phyloP scores from a whole-genome alignment of 2,113 vertebrate genomes.

The Ornithorhynchus anatinus region DNA sequence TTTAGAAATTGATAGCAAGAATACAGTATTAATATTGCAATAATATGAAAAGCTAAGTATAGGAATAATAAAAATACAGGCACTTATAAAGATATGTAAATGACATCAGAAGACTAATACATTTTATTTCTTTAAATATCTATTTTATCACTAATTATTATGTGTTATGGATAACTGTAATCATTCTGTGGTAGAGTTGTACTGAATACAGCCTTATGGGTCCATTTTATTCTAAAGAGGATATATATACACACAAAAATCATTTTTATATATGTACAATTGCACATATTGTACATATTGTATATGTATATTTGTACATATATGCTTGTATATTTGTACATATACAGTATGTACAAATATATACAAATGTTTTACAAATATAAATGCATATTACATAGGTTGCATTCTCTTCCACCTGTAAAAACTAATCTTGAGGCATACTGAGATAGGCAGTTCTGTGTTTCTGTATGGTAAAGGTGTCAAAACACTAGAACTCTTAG shows the following conservation, averaged over 20 bases:
- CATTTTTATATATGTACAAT: too few relatives aligned
- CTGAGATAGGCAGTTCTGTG: neutral
- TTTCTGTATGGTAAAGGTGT: neutral
- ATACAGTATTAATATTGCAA: constrained; percentile 11
- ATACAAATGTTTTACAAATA: too few relatives aligned
- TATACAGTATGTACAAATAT: too few relatives aligned
- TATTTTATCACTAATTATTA: constrained; percentile 4
- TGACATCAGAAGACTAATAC: neutral
- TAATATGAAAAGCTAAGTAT: neutral
- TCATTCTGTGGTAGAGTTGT: constrained; percentile 3
- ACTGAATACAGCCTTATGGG: neutral
- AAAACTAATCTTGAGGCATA: constrained; percentile 5
- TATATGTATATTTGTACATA: too few relatives aligned
- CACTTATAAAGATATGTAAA: neutral
- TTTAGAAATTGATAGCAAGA: neutral
- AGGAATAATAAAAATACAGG: neutral
- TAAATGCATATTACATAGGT: neutral
- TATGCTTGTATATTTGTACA: too few relatives aligned
- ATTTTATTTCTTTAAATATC: constrained; percentile 1
- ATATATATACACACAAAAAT: neutral
- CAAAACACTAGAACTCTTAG: neutral
- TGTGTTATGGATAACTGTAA: constrained; percentile 13
- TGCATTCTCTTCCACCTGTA: constrained; percentile 9
- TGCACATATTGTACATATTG: too few relatives aligned
- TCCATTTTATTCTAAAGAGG: constrained; percentile 10